Evolutionary conservation across 2,113 vertebrate species (phyloP).

Genomic region (Nerophis lumbriciformis): DNA sequence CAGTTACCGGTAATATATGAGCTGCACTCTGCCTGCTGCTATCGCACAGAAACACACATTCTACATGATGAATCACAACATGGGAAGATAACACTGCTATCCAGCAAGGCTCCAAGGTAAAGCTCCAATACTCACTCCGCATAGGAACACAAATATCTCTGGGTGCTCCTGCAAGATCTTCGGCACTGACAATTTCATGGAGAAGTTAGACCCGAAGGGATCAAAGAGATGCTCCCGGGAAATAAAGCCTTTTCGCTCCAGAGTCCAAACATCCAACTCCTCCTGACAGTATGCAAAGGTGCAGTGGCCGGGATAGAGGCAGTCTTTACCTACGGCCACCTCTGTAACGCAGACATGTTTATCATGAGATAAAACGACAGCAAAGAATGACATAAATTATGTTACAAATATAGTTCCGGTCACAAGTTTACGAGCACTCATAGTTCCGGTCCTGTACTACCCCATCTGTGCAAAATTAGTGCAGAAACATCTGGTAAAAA

Average conservation of each 20-base stretch:
- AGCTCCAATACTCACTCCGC: slow-evolving; percentile 75
- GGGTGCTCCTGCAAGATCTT: slow-evolving; percentile 90
- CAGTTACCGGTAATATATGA: not conserved
- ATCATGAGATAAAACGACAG: not conserved
- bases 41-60: not conserved
- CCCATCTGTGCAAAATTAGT: no score
- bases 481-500: no score
- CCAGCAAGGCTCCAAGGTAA: not conserved
- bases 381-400: no score
- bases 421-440: no score
- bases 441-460: no score
- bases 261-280: slow-evolving; percentile 94
- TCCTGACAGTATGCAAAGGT: slow-evolving; percentile 97
- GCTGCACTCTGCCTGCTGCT: not conserved
- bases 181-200: slow-evolving; percentile 79
- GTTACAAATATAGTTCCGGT: no score
- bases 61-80: not conserved
- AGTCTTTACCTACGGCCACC: slow-evolving; percentile 87
- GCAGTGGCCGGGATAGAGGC: slow-evolving; percentile 89
- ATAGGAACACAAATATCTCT: slow-evolving; percentile 96
- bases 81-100: not conserved
- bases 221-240: slow-evolving; percentile 87
- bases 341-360: slow-evolving; percentile 59
- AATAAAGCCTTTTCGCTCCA: slow-evolving; percentile 93
- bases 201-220: slow-evolving; percentile 75